Conservation (phyloP, 2,888 invertebrate species). For the Noctua fimbriata region DNA sequence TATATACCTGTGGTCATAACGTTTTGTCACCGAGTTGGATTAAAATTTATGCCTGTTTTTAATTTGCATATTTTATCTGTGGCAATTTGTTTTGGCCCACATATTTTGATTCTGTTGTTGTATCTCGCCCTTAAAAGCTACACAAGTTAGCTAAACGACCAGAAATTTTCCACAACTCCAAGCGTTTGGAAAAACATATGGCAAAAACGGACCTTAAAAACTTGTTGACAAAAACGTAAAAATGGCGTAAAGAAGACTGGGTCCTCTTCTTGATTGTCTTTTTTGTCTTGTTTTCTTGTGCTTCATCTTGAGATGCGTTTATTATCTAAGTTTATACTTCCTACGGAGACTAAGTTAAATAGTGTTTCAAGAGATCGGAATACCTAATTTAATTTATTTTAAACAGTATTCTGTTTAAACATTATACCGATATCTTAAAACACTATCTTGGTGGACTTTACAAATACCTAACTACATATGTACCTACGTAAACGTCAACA, state of each 20-base stretch:
- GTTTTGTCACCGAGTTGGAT: conserved; percentile 12
- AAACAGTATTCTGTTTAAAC: not conserved
- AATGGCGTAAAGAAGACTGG: too few relatives aligned
- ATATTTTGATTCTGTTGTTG: not conserved
- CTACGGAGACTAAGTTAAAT: not conserved
- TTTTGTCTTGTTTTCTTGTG: not conserved
- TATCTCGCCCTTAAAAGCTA: not conserved
- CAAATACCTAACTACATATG: not conserved
- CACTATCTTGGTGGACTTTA: not conserved
- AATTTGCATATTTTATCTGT: conserved; percentile 19
- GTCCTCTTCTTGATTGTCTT: not conserved
- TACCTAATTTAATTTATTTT: not conserved
- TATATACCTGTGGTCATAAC: not conserved
- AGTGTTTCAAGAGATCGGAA: not conserved
- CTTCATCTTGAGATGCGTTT: not conserved
- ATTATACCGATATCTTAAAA: not conserved
- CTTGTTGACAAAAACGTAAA: not conserved
- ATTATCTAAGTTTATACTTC: too few relatives aligned
- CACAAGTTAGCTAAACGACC: not conserved
- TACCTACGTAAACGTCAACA: not conserved
- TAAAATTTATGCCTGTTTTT: not conserved
- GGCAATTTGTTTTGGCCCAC: not conserved
- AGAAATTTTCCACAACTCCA: not conserved
- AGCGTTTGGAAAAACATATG: not conserved
- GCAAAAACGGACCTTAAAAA: not conserved